phyloP scores from a whole-genome alignment of 2,888 invertebrate species.

The Prenolepis imparis region DNA sequence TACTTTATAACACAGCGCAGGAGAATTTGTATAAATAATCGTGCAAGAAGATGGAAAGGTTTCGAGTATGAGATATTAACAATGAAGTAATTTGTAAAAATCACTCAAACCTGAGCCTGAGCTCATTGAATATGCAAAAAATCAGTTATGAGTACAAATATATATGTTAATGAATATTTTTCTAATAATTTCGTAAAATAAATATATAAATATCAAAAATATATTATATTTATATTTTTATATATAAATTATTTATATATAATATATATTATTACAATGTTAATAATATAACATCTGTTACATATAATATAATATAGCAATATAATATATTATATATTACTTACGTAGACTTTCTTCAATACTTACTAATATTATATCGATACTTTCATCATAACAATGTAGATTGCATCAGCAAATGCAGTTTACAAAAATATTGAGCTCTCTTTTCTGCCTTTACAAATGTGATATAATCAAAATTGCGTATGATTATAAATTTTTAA shows the following conservation, averaged over 20 bases:
- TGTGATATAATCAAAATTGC: neutral
- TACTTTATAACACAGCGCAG: neutral
- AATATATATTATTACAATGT: neutral
- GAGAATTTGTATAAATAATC: neutral
- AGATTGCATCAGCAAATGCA: constrained; percentile 29
- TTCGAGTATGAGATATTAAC: neutral
- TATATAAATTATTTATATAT: too few relatives aligned
- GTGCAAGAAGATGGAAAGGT: neutral
- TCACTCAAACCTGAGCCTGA: constrained; percentile 4
- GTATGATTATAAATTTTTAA: neutral
- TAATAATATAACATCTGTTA: neutral
- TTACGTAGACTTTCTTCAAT: neutral
- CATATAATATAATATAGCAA: neutral
- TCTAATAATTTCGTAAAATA: neutral
- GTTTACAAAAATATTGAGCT: constrained; percentile 38
- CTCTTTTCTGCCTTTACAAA: neutral
- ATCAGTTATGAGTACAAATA: neutral
- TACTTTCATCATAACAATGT: constrained; percentile 5
- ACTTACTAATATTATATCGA: neutral
- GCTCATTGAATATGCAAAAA: neutral
- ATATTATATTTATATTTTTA: too few relatives aligned
- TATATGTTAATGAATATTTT: neutral
- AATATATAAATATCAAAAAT: neutral
- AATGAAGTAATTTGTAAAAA: neutral
- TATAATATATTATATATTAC: neutral